Conservation (phyloP, 1,140 invertebrate genomes). For the Listronotus bonariensis region DNA sequence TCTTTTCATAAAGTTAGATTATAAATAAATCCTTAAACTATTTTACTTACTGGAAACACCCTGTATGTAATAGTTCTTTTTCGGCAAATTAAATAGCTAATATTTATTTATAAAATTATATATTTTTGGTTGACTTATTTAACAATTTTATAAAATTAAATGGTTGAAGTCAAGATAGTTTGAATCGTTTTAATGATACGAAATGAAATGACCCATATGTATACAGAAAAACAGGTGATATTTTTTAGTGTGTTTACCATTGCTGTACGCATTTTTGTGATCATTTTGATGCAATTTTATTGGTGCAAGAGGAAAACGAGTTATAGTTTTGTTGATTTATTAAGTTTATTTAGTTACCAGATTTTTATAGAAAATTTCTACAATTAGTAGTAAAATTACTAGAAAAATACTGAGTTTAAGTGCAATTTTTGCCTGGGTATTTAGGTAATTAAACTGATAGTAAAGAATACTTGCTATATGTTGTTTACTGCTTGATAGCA, state of each 20-base stretch:
- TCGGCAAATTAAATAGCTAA: too few relatives aligned
- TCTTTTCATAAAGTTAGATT: too few relatives aligned
- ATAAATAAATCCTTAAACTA: too few relatives aligned
- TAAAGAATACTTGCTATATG: too few relatives aligned
- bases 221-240: constrained; percentile 11
- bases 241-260: constrained; percentile 11
- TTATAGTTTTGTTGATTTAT: constrained; percentile 4
- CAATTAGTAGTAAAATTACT: background rate
- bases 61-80: too few relatives aligned
- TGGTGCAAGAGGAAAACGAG: constrained; percentile 2
- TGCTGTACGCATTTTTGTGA: background rate
- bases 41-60: too few relatives aligned
- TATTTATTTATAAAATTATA: too few relatives aligned
- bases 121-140: too few relatives aligned
- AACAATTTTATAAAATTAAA: too few relatives aligned
- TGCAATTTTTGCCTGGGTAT: constrained; percentile 4
- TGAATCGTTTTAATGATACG: background rate
- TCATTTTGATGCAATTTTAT: constrained; percentile 13
- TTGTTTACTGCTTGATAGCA: background rate
- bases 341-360: constrained; percentile 11
- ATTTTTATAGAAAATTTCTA: background rate
- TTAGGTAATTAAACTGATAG: too few relatives aligned
- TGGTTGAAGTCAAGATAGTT: too few relatives aligned
- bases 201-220: background rate
- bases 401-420: background rate